Evolutionary conservation across 2,113 vertebrate species (phyloP), one percentile per base, ranked within the genome.

Genomic region (Semicossyphus pulcher): DNA sequence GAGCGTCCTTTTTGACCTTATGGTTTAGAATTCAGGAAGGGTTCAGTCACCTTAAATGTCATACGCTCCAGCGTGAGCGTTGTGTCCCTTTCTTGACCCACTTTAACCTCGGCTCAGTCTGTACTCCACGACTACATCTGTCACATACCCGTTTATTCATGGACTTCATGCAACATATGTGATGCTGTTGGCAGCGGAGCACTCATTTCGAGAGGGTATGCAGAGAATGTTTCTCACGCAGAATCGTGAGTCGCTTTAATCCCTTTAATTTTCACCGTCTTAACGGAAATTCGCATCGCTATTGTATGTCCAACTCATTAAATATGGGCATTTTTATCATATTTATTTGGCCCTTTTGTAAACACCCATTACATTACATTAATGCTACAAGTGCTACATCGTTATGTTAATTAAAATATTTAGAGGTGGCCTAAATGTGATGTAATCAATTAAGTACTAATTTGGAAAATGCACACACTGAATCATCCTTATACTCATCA

Each of bases 161-260:
- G 37, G 54, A 25, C 42, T 64, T 29, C 53, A 32, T 15, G 76
- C 76, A 83, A 76, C 86, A 80, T 76, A 86, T 81, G 85, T 37
- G 72, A 58, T 12, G 26, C 41, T 18, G 64, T 76, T 63, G 76
- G 73, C 73, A 41, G 60, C 1, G 21, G 36, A 54, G 69, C 53
- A n/a, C 23, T 42, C 41, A 67, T 82, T 63, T 56, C 11, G 45
- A n/a, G 66, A 34, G 7, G 41, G 42, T 15, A 77, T 73, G 78
- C 34, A 2, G 70, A 28, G 64, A 76, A 76, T 73, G 72, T 41
- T 41, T 82, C 78, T 68, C 68, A 47, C 7, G 42, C 52, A 1
- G 54, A 29, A 29, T 78, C 42, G 23, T 4, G 39, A 12, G 34
- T n/a, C 6, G 3, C 47, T 42, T 51, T 56, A 70, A 78, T 64